A percentile compares a stretch with the other conserved stretches of the same genome.
Conservation (phyloP, 2,113 vertebrate species). For the Sula dactylatra region DNA sequence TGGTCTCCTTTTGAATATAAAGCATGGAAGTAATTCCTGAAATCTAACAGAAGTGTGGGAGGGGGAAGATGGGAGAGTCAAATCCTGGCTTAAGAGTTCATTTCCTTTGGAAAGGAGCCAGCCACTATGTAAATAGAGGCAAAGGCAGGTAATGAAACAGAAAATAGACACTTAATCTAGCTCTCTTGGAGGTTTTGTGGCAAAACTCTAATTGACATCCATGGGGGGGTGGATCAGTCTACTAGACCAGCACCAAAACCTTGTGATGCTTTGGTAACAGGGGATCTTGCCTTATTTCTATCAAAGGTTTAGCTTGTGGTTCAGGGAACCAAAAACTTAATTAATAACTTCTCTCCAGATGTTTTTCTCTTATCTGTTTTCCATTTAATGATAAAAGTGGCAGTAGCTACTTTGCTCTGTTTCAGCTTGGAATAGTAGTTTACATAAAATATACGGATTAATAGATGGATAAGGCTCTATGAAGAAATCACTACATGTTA, state of each 20-base stretch:
- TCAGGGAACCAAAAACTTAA: not conserved
- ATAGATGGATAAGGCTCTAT: not conserved
- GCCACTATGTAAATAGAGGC: not conserved
- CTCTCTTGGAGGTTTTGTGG: not conserved
- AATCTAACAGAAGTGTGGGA: not conserved
- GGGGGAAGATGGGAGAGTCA: not conserved
- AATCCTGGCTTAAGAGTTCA: not conserved
- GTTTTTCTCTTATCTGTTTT: not conserved
- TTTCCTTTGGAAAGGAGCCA: not conserved
- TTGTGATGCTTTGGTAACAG: not conserved
- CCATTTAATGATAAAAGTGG: not conserved
- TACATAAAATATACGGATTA: not conserved
- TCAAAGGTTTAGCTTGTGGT: not conserved
- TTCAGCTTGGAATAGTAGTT: constrained; percentile 2
- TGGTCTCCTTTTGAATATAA: not conserved
- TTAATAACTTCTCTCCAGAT: not conserved
- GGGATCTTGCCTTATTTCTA: not conserved
- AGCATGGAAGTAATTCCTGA: not conserved
- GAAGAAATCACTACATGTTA: constrained; percentile 4
- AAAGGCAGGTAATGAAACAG: not conserved
- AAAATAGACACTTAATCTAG: not conserved
- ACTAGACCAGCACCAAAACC: not conserved
- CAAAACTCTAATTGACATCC: not conserved
- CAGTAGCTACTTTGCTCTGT: not conserved
- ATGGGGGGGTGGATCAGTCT: not conserved